Conservation (phyloP, 2,888 invertebrate species). For the Malthinus flaveolus region DNA sequence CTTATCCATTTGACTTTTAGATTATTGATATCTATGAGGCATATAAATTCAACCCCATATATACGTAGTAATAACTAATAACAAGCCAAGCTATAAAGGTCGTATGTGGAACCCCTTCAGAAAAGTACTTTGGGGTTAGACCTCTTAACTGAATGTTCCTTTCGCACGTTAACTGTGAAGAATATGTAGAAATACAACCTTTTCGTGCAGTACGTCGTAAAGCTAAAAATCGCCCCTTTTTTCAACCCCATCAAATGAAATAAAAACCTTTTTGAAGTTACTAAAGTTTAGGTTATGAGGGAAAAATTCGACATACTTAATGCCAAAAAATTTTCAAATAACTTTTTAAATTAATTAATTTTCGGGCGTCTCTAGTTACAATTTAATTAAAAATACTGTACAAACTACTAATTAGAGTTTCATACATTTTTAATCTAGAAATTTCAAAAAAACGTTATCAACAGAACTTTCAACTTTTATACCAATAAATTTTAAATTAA, state of each 20-base stretch:
- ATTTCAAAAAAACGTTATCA: no score
- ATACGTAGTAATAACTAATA: constrained; percentile 29
- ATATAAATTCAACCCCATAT: constrained; percentile 24
- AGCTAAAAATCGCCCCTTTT: constrained; percentile 14
- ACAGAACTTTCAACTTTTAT: no score
- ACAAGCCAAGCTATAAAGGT: constrained; percentile 28
- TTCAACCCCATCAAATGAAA: background rate
- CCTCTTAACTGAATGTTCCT: constrained; percentile 15
- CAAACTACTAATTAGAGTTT: no score
- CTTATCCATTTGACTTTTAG: constrained; percentile 24
- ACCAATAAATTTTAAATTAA: no score
- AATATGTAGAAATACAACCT: constrained; percentile 23
- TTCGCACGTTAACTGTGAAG: constrained; percentile 18
- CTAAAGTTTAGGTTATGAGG: background rate
- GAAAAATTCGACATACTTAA: no score
- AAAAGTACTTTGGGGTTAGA: constrained; percentile 8
- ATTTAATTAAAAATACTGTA: no score
- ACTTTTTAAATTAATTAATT: no score
- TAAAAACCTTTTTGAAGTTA: constrained; percentile 1
- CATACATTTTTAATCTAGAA: no score
- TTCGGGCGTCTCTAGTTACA: no score
- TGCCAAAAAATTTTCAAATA: no score
- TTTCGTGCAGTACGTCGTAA: constrained; percentile 20
- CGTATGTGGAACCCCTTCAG: constrained; percentile 14
- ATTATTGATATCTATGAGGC: constrained; percentile 24